phyloP scores from a whole-genome alignment of 2,797 vertebrate species.

The Leptodactylus fallax region DNA sequence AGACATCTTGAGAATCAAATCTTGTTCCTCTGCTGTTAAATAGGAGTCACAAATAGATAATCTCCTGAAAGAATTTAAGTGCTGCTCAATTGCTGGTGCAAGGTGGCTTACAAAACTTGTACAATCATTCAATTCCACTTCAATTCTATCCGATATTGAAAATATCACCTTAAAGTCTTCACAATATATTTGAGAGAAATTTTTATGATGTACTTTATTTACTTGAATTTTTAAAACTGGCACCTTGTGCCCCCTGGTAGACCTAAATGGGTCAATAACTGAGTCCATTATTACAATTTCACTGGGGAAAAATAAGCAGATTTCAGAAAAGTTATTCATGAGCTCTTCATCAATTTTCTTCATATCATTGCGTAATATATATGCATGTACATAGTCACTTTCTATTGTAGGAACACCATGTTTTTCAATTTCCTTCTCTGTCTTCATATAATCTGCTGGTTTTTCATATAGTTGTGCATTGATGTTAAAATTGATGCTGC shows the following conservation, averaged over 20 bases:
- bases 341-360: not conserved
- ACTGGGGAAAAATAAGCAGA: not conserved
- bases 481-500: not conserved
- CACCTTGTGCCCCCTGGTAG: slow-evolving; percentile 45
- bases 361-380: not conserved
- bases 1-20: slow-evolving; percentile 65
- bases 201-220: not conserved
- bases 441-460: not conserved
- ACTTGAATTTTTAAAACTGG: slow-evolving; percentile 18
- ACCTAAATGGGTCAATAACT: not conserved
- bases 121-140: slow-evolving; percentile 44
- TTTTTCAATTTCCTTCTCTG: not conserved
- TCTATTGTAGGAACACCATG: slow-evolving; percentile 36
- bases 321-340: not conserved
- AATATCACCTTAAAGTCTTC: slow-evolving; percentile 45
- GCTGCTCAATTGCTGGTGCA: slow-evolving; percentile 56
- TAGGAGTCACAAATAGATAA: not conserved
- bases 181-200: slow-evolving; percentile 36
- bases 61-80: slow-evolving; percentile 58
- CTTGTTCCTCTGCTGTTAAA: slow-evolving; percentile 59
- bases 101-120: slow-evolving; percentile 58
- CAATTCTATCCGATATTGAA: slow-evolving; percentile 62
- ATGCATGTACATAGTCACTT: slow-evolving; percentile 25
- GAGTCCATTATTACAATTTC: slow-evolving; percentile 31
- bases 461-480: not conserved